Evolutionary conservation across 2,888 invertebrate species (phyloP).

Genomic region (Pachymerium ferrugineum): DNA sequence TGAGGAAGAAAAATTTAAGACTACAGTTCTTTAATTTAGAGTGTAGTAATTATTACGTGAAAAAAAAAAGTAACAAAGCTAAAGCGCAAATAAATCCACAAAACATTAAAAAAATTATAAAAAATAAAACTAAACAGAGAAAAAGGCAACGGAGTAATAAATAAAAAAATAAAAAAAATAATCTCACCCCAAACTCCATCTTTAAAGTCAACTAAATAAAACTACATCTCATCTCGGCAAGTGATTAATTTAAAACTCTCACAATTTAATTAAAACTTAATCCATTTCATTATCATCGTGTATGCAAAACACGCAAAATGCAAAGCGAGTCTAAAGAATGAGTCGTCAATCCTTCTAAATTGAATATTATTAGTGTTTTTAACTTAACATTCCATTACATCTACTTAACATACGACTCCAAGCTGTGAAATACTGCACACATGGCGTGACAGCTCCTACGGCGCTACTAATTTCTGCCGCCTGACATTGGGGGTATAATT

Average conservation of each 20-base stretch:
- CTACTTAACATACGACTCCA: not conserved
- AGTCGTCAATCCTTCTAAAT: not conserved
- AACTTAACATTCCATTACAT: not conserved
- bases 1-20: no score
- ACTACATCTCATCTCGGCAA: no score
- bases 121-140: not conserved
- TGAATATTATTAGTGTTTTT: not conserved
- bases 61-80: no score
- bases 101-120: no score
- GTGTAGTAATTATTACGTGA: no score
- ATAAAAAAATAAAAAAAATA: no score
- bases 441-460: not conserved
- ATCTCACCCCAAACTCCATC: no score
- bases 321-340: no score
- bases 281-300: not conserved
- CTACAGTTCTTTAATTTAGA: no score
- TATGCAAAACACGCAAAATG: not conserved
- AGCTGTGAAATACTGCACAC: slow-evolving; percentile 1
- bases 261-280: not conserved
- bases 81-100: no score
- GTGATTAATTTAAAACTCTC: not conserved
- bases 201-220: not conserved
- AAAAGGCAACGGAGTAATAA: no score
- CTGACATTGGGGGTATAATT: not conserved
- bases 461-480: not conserved